These are phyloP conservation scores for Lepidostoma basale DNA, from an alignment of 1,140 invertebrate species.

Conservation along the genomic window DNA sequence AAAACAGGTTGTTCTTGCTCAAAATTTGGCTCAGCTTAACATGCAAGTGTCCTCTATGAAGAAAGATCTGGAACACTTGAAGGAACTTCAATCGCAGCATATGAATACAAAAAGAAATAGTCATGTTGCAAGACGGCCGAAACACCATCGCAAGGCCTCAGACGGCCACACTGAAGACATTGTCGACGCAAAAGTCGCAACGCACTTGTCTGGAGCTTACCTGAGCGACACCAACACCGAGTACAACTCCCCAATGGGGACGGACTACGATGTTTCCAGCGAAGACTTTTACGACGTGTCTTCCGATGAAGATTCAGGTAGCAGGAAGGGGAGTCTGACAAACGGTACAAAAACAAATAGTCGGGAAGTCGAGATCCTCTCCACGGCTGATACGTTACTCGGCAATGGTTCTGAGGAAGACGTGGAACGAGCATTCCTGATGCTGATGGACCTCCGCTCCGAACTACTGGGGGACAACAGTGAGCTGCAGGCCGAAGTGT, in stretches of 20 bases:
- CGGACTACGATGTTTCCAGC: slow-evolving; percentile 57
- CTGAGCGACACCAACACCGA: slow-evolving; percentile 56
- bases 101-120: no score
- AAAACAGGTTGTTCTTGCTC: slow-evolving; percentile 55
- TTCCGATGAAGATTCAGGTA: slow-evolving; percentile 47
- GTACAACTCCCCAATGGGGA: slow-evolving; percentile 55
- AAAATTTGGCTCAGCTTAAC: slow-evolving; percentile 62
- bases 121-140: no score
- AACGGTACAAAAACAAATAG: slow-evolving; percentile 21
- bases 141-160: slow-evolving; percentile 7
- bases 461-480: slow-evolving; percentile 50
- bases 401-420: slow-evolving; percentile 48
- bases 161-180: neutral
- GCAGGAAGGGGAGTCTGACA: neutral
- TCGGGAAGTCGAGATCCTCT: slow-evolving; percentile 39
- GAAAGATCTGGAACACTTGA: slow-evolving; percentile 59
- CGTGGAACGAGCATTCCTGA: slow-evolving; percentile 45
- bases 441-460: slow-evolving; percentile 48
- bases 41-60: slow-evolving; percentile 60
- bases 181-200: neutral
- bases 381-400: slow-evolving; percentile 41
- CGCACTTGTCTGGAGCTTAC: slow-evolving; percentile 46
- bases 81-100: slow-evolving; percentile 58
- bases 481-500: slow-evolving; percentile 51
- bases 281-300: slow-evolving; percentile 59